A percentile compares a stretch with the other conserved stretches of the same genome.
These are phyloP conservation scores for Microtus oregoni DNA, from an alignment of 2,113 vertebrate species.

Conservation along the genomic window DNA sequence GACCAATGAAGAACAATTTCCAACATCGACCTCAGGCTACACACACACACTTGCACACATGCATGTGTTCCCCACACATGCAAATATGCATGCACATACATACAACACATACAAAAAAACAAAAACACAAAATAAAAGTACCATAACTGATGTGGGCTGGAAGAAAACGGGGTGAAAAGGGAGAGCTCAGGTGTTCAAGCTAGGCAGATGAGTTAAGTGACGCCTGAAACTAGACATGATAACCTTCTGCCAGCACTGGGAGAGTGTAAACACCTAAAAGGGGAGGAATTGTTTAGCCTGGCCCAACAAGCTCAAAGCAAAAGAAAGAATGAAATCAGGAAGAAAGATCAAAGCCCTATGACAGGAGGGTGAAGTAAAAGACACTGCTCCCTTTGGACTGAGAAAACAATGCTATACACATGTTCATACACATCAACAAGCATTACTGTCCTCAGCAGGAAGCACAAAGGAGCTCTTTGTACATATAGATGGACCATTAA, in stretches of 20 bases:
- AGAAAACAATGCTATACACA: conserved; percentile 37
- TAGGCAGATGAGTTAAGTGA: conserved; percentile 68
- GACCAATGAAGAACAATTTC: not conserved
- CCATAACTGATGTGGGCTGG: not conserved
- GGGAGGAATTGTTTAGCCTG: conserved; percentile 83
- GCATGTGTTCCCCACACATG: not conserved
- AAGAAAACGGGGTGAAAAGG: conserved; percentile 3
- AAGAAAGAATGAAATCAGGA: conserved; percentile 60
- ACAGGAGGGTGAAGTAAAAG: conserved; percentile 46
- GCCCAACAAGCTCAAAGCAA: conserved; percentile 58
- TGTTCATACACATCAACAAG: conserved; percentile 52
- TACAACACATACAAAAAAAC: not conserved
- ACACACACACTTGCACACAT: not conserved
- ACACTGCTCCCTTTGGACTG: conserved; percentile 40
- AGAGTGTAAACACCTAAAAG: conserved; percentile 73
- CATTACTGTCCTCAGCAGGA: not conserved
- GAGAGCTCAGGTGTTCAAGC: not conserved
- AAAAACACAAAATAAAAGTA: not conserved
- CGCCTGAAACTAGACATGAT: conserved; percentile 57
- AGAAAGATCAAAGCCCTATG: conserved; percentile 64
- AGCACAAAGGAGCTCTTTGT: conserved; percentile 12
- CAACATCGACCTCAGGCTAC: not conserved
- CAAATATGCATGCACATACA: not conserved
- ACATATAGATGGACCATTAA: conserved; percentile 30
- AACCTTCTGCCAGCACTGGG: conserved; percentile 57